Conservation (phyloP, 1,140 invertebrate species). For the Scaptomyza hsui region DNA sequence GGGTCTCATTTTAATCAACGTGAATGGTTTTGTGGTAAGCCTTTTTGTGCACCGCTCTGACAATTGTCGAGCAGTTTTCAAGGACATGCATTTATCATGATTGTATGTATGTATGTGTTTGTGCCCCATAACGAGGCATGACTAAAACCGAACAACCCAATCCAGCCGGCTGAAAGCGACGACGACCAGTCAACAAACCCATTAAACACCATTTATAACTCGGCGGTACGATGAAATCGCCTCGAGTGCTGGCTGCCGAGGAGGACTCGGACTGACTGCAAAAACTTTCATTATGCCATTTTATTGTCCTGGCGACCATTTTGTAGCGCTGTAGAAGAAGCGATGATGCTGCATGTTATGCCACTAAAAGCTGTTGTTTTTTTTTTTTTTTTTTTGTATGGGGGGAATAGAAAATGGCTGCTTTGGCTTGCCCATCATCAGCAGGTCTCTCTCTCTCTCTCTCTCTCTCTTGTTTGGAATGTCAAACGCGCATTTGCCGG, state of each 20-base stretch:
- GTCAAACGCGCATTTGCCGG: conserved; percentile 58
- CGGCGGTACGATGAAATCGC: conserved; percentile 37
- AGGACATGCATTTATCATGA: conserved; percentile 60
- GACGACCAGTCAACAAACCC: conserved; percentile 75
- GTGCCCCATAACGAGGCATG: conserved; percentile 38
- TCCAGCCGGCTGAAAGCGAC: not conserved
- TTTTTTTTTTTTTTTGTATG: conserved; percentile 28
- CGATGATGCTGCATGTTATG: conserved; percentile 12
- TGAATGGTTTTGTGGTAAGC: conserved; percentile 20
- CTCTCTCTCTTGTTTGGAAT: conserved; percentile 26
- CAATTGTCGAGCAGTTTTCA: conserved; percentile 46
- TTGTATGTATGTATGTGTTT: not conserved
- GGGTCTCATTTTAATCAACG: conserved; percentile 7
- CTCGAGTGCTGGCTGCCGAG: no score
- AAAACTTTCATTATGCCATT: conserved; percentile 79
- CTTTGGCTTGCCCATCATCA: conserved; percentile 38
- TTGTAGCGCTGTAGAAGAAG: no score
- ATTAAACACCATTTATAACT: conserved; percentile 79
- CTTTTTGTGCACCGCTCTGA: conserved; percentile 12
- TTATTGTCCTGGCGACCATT: conserved; percentile 72
- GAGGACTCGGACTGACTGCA: conserved; percentile 30
- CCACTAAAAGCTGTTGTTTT: conserved; percentile 27
- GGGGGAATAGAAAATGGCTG: conserved; percentile 60
- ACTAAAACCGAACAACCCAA: not conserved
- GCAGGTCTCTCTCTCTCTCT: conserved; percentile 30